A percentile compares a stretch with the other conserved stretches of the same genome.
Conservation (phyloP, 2,888 invertebrate genomes). For the Acleris cristana region DNA sequence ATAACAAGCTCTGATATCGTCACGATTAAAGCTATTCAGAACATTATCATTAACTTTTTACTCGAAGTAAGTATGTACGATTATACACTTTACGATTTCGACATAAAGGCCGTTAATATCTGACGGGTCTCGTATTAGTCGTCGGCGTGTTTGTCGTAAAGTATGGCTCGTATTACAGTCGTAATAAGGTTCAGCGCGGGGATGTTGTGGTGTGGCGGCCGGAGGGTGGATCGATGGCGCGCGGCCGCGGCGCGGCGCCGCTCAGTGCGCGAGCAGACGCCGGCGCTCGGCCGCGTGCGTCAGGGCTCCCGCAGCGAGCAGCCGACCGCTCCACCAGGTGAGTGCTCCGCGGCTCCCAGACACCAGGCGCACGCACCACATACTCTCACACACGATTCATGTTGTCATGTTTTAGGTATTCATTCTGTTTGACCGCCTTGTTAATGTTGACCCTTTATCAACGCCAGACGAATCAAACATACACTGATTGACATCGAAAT, state of each 20-base stretch:
- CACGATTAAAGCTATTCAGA: neutral
- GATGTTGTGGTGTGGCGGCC: slow-evolving; percentile 41
- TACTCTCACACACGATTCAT: neutral
- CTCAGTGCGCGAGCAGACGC: slow-evolving; percentile 61
- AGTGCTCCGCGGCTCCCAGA: slow-evolving; percentile 46
- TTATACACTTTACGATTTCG: slow-evolving; percentile 25
- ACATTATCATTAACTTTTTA: slow-evolving; percentile 12
- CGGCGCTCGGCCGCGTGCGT: slow-evolving; percentile 59
- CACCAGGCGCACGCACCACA: slow-evolving; percentile 11
- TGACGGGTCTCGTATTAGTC: slow-evolving; percentile 23
- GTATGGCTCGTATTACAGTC: slow-evolving; percentile 50
- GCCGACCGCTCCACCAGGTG: slow-evolving; percentile 52
- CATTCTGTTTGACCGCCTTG: slow-evolving; percentile 3
- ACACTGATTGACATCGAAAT: slow-evolving; percentile 9
- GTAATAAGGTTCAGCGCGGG: slow-evolving; percentile 46
- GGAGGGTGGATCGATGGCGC: slow-evolving; percentile 74
- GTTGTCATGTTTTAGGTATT: neutral
- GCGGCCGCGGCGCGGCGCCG: slow-evolving; percentile 54
- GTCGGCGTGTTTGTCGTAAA: slow-evolving; percentile 36
- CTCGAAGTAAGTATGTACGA: neutral
- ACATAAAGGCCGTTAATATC: slow-evolving; percentile 27
- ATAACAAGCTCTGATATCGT: too few relatives aligned
- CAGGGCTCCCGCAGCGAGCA: slow-evolving; percentile 42
- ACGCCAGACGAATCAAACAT: slow-evolving; percentile 12
- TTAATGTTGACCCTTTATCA: slow-evolving; percentile 30